Percentiles rank a stretch among this genome's conserved stretches.
phyloP scores from a whole-genome alignment of 2,888 invertebrate genomes.

The Trisateles emortualis region DNA sequence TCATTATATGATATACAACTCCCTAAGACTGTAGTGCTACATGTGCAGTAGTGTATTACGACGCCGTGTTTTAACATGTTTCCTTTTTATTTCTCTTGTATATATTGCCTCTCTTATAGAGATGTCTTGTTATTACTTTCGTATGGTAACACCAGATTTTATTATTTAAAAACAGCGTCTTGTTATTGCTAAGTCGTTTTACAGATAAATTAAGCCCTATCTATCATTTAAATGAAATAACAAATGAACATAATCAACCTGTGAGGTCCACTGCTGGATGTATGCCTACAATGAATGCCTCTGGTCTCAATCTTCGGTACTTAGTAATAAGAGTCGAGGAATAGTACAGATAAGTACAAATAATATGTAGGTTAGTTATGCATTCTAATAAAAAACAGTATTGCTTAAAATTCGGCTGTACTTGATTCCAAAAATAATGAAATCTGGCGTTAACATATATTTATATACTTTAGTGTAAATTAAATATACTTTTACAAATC shows the following conservation, averaged over 20 bases:
- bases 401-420: no score
- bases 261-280: no score
- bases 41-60: constrained; percentile 38
- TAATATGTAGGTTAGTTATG: no score
- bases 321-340: no score
- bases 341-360: no score
- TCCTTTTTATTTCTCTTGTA: constrained; percentile 32
- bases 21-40: constrained; percentile 50
- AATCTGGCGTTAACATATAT: constrained; percentile 39
- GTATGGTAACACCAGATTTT: constrained; percentile 31
- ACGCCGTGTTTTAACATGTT: constrained; percentile 42
- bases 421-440: constrained; percentile 10
- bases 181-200: no score
- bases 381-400: no score
- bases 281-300: no score
- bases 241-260: no score
- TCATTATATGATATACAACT: constrained; percentile 21
- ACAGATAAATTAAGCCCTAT: no score
- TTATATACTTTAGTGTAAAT: constrained; percentile 42
- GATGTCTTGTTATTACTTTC: constrained; percentile 5
- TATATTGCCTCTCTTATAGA: constrained; percentile 30
- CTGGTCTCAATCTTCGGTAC: no score
- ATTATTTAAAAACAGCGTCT: neutral
- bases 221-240: no score
- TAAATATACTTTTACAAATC: constrained; percentile 17